These are phyloP conservation scores for Acyrthosiphon pisum DNA, from an alignment of 1,140 invertebrate genomes.

Conservation along the genomic window DNA sequence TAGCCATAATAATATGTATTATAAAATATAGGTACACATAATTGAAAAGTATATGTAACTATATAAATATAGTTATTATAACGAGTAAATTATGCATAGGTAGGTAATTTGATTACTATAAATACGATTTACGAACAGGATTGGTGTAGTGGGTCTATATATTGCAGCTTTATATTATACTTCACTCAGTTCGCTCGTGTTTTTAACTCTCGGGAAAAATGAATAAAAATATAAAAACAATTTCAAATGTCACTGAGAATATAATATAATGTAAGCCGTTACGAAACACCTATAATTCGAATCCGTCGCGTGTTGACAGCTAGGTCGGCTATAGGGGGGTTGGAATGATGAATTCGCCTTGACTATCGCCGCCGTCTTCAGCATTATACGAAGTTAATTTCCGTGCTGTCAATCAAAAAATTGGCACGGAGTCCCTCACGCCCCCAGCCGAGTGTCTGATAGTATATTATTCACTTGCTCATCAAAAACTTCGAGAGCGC, in stretches of 20 bases:
- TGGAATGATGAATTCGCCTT: slow-evolving; percentile 52
- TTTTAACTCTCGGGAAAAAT: not conserved
- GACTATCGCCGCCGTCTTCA: not conserved
- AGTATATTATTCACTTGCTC: slow-evolving; percentile 49
- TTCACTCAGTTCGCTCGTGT: not conserved
- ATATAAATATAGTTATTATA: not conserved
- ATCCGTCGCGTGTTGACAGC: slow-evolving; percentile 43
- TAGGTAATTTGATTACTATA: not conserved
- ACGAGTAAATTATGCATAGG: not conserved
- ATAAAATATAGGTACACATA: no score
- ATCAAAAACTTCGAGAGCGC: slow-evolving; percentile 26
- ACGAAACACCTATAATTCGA: slow-evolving; percentile 31
- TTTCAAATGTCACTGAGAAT: slow-evolving; percentile 6
- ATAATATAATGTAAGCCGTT: slow-evolving; percentile 26
- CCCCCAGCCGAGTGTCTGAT: not conserved
- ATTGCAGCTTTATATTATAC: not conserved
- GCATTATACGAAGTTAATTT: slow-evolving; percentile 53
- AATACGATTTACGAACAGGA: no score
- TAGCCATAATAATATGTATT: no score
- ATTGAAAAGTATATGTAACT: no score
- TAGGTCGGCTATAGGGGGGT: not conserved
- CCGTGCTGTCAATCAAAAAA: slow-evolving; percentile 56
- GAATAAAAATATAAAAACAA: slow-evolving; percentile 40
- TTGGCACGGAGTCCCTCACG: slow-evolving; percentile 26
- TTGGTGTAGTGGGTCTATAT: not conserved